Conservation (phyloP, 1,140 invertebrate genomes). For the Apis cerana region DNA sequence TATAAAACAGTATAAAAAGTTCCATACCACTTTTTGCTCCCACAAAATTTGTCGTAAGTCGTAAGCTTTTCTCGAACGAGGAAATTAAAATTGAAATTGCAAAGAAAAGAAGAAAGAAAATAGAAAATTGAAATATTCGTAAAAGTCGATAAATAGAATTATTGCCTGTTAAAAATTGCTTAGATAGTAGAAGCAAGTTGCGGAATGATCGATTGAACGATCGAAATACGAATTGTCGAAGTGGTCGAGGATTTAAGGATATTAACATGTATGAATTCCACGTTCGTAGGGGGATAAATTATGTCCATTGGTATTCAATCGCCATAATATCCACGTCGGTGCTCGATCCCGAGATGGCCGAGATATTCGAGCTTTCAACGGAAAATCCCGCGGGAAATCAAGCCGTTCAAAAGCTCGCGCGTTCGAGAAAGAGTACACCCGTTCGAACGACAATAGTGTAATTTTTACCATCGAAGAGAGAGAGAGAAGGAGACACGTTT, state of each 20-base stretch:
- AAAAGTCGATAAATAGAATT: too few species aligned
- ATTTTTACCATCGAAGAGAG: not conserved
- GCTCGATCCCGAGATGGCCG: not conserved
- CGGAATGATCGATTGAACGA: too few species aligned
- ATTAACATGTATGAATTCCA: not conserved
- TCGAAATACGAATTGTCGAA: not conserved
- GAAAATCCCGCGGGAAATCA: conserved; percentile 22
- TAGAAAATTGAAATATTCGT: too few species aligned
- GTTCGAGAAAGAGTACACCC: conserved; percentile 5
- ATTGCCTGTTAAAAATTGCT: too few species aligned
- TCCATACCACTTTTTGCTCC: too few species aligned
- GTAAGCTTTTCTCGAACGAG: too few species aligned
- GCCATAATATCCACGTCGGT: not conserved
- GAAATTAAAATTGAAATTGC: too few species aligned
- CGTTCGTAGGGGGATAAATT: not conserved
- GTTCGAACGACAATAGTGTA: conserved; percentile 1
- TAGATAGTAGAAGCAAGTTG: too few species aligned
- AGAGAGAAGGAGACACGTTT: not conserved
- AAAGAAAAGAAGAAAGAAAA: too few species aligned
- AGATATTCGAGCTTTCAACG: not conserved
- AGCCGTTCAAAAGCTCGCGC: not conserved
- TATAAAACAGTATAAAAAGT: too few species aligned
- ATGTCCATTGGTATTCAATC: conserved; percentile 1
- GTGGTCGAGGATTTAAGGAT: not conserved
- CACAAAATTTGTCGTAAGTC: too few species aligned